phyloP scores from a whole-genome alignment of 2,113 vertebrate species.

The Terrapene triunguis region DNA sequence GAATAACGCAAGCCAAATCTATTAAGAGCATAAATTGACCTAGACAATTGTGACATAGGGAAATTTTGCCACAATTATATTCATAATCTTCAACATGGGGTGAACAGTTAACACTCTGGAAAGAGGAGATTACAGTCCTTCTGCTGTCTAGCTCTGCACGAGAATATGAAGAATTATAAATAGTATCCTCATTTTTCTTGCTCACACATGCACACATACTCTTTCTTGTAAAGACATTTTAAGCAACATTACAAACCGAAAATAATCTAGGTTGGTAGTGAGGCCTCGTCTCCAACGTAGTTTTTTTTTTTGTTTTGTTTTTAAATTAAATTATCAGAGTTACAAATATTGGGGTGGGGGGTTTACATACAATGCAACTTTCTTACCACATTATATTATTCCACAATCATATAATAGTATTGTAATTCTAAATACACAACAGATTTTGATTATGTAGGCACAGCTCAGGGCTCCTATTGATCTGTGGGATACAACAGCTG shows the following conservation, averaged over 20 bases:
- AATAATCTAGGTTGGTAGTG: accelerated
- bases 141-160: background rate
- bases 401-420: too few relatives aligned
- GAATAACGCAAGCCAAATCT: constrained; percentile 21
- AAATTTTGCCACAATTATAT: background rate
- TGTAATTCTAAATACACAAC: too few relatives aligned
- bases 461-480: background rate
- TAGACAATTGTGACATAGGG: background rate
- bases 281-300: constrained; percentile 31
- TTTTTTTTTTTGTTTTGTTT: background rate
- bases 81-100: background rate
- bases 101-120: background rate
- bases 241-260: background rate
- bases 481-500: accelerated
- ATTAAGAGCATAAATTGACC: constrained; percentile 26
- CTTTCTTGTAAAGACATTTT: background rate
- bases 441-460: background rate
- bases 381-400: background rate
- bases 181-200: background rate
- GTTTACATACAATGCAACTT: background rate
- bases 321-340: constrained; percentile 37
- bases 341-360: background rate
- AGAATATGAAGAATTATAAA: accelerated
- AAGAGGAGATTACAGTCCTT: background rate
- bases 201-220: background rate